Base-by-base conservation (phyloP, 2,113 vertebrate species). In the Etia nguti region DNA sequence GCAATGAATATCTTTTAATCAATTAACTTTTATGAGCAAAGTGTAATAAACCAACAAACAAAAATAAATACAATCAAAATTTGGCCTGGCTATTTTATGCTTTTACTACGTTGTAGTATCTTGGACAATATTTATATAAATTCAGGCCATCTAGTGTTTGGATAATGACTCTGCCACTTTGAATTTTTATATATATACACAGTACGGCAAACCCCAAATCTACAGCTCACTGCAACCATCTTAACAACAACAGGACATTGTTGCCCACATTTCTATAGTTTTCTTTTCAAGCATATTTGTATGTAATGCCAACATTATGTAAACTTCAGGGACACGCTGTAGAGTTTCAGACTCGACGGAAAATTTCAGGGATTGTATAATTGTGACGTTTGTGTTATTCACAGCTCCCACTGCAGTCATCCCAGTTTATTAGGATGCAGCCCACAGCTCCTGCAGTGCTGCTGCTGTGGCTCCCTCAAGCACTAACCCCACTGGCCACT, bases 361-460 rank as follows among this genome's bases (percentile, higher is more conserved):
- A 48, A 57, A 31, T 62, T 70, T 77, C 18, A 56, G 13, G 18
- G 56, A 80, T 89, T 57, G 85, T 77, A 60, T 80, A 88, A 88
- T 46, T 59, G 85, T 68, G 81, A 79, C 81, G 62, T 68, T 79
- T 85, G 65, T 86, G 79, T 82, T 83, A 13, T 84, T 84, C 79
- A 83, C 82, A 90, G 80, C 90, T 83, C 87, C 84, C 80, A 43
- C 89, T 91, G 87, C 92, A 92, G 89, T 82, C 79, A 26, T 89
- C 83, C 77, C 84, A 48, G 77, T 83, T 82, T 89, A 91, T 91
- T 91, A 91, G 85, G 86, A 93, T 91, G 91, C 93, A 46, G 89
- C 88, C 79, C 87, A 82, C 84, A 88, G 87, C 89, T 92, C 84
- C 93, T 87, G 86, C 90, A 86, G 84, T 46, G 70, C 81, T 84